phyloP scores from a whole-genome alignment of 2,113 vertebrate species.

The Eptesicus fuscus region DNA sequence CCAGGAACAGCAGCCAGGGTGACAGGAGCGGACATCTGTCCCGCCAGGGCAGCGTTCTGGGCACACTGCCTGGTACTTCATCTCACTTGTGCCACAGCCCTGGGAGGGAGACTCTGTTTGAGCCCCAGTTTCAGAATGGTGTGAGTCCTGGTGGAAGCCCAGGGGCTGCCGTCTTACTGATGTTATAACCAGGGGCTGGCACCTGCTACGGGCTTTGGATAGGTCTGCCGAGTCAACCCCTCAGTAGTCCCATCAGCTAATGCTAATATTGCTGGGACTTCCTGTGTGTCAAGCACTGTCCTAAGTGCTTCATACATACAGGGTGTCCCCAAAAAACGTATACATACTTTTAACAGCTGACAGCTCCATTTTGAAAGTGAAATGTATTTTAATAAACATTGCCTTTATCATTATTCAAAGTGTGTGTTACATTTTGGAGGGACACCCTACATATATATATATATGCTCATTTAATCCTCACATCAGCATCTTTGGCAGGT shows the following conservation, averaged over 20 bases:
- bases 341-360: too few species aligned
- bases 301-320: neutral
- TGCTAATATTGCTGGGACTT: neutral
- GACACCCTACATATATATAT: too few species aligned
- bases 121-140: neutral
- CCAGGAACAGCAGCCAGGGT: neutral
- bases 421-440: too few species aligned
- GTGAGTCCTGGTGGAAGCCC: rapidly evolving
- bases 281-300: neutral
- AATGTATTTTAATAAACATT: too few species aligned
- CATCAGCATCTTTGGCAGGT: neutral
- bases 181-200: neutral
- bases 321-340: too few species aligned
- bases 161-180: neutral
- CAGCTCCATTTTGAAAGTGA: too few species aligned
- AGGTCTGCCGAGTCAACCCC: neutral
- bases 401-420: too few species aligned
- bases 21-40: neutral
- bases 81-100: neutral
- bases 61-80: neutral
- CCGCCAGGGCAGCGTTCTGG: neutral
- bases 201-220: neutral
- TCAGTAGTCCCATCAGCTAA: neutral
- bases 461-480: neutral
- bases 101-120: neutral